Evolutionary conservation across 2,888 invertebrate species (phyloP).

Genomic region (Acleris cristana): DNA sequence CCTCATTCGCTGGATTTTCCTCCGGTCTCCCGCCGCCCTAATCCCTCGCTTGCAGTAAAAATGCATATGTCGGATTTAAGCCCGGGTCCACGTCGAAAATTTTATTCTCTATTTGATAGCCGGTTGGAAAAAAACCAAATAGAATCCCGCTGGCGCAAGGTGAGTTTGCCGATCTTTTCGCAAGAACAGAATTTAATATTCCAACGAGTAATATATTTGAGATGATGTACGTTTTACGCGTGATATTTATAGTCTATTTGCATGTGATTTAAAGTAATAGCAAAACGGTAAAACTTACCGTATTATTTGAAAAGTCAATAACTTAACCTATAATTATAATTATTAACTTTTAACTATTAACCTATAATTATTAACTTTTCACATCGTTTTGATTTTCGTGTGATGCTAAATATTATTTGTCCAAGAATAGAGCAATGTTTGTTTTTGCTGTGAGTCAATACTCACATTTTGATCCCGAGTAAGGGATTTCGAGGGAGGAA

Average conservation of each 20-base stretch:
- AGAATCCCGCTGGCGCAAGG: slow-evolving; percentile 29
- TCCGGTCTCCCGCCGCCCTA: slow-evolving; percentile 48
- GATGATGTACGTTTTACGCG: slow-evolving; percentile 7
- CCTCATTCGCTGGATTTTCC: slow-evolving; percentile 37
- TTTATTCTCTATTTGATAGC: slow-evolving; percentile 48
- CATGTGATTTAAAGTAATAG: too few species aligned
- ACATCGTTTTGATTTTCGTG: too few species aligned
- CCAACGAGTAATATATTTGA: slow-evolving; percentile 20
- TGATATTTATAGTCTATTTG: background rate
- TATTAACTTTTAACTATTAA: too few species aligned
- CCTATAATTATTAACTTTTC: too few species aligned
- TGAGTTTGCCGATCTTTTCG: slow-evolving; percentile 28
- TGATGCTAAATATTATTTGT: too few species aligned
- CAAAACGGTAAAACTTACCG: too few species aligned
- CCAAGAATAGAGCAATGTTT: too few species aligned
- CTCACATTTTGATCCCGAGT: too few species aligned
- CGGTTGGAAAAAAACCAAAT: slow-evolving; percentile 46
- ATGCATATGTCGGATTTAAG: slow-evolving; percentile 57
- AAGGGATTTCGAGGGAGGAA: too few species aligned
- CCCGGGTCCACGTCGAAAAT: slow-evolving; percentile 42
- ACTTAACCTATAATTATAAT: too few species aligned
- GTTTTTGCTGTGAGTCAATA: too few species aligned
- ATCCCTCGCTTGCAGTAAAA: slow-evolving; percentile 56
- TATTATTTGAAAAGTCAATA: too few species aligned
- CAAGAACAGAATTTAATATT: slow-evolving; percentile 36